Percentiles rank a stretch among this genome's conserved stretches.
Evolutionary conservation across 2,113 vertebrate genomes (phyloP).

Genomic region (Sinocyclocheilus anophthalmus): DNA sequence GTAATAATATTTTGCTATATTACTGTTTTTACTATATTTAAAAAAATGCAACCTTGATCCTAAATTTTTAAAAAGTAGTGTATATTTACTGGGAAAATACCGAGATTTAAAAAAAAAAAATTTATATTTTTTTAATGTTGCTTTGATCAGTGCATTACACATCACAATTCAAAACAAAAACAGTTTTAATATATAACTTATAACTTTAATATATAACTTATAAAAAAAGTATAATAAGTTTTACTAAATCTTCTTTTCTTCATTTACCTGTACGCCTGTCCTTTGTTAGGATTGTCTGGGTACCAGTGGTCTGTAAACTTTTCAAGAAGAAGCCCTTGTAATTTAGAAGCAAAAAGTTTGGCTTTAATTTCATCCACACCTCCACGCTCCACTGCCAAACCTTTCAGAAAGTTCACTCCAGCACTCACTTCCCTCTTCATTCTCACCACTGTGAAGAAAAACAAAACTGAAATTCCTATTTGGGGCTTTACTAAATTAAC

Average conservation of each 20-base stretch:
- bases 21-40: too few species aligned
- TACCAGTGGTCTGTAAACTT: slow-evolving; percentile 93
- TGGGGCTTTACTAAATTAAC: background rate
- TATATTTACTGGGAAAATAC: background rate
- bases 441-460: slow-evolving; percentile 54
- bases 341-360: slow-evolving; percentile 81
- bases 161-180: too few species aligned
- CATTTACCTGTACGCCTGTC: slow-evolving; percentile 90
- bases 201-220: background rate
- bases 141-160: background rate
- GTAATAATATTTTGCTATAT: too few species aligned
- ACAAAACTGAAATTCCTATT: background rate
- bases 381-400: slow-evolving; percentile 79
- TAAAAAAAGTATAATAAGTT: background rate
- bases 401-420: slow-evolving; percentile 86
- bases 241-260: background rate
- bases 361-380: slow-evolving; percentile 77
- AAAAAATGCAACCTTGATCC: background rate
- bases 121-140: background rate
- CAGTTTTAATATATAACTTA: background rate
- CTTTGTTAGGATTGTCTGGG: slow-evolving; percentile 81
- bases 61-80: too few species aligned
- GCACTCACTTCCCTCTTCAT: slow-evolving; percentile 95
- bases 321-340: slow-evolving; percentile 81
- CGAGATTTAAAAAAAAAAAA: too few species aligned